phyloP scores from a whole-genome alignment of 2,797 vertebrate genomes.

The Sebastes taczanowskii region DNA sequence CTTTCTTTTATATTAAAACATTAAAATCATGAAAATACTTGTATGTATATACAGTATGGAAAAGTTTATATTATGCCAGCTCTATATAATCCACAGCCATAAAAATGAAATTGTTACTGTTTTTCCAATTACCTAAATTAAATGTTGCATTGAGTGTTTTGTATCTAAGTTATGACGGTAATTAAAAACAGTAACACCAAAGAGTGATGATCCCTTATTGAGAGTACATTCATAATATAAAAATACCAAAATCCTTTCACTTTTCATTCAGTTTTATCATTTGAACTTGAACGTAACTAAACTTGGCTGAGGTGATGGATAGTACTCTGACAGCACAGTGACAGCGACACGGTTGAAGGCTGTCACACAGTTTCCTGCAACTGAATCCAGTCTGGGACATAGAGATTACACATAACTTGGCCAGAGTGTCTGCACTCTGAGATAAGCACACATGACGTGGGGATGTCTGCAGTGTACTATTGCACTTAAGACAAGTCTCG shows the following conservation, averaged over 20 bases:
- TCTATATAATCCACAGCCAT: constrained; percentile 18
- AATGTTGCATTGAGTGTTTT: constrained; percentile 24
- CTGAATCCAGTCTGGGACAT: constrained; percentile 56
- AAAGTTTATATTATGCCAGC: neutral
- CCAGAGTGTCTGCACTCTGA: constrained; percentile 46
- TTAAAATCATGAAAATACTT: neutral
- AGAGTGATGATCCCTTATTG: neutral
- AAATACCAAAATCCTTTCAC: neutral
- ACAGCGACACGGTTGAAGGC: constrained; percentile 29
- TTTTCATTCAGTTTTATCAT: neutral
- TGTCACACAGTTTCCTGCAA: constrained; percentile 66
- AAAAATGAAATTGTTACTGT: constrained; percentile 1
- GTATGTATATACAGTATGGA: constrained; percentile 9
- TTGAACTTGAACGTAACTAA: neutral
- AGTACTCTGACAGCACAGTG: constrained; percentile 42
- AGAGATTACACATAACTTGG: constrained; percentile 71
- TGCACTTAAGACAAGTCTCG: neutral
- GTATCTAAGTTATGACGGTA: constrained; percentile 3
- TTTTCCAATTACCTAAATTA: neutral
- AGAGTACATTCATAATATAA: neutral
- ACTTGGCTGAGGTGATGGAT: constrained; percentile 28
- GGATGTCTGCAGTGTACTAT: constrained; percentile 1
- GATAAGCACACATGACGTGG: constrained; percentile 71
- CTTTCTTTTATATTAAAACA: constrained; percentile 10
- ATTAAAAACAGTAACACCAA: constrained; percentile 33